phyloP scores from a whole-genome alignment of 2,888 invertebrate species.

The Acleris holmiana region DNA sequence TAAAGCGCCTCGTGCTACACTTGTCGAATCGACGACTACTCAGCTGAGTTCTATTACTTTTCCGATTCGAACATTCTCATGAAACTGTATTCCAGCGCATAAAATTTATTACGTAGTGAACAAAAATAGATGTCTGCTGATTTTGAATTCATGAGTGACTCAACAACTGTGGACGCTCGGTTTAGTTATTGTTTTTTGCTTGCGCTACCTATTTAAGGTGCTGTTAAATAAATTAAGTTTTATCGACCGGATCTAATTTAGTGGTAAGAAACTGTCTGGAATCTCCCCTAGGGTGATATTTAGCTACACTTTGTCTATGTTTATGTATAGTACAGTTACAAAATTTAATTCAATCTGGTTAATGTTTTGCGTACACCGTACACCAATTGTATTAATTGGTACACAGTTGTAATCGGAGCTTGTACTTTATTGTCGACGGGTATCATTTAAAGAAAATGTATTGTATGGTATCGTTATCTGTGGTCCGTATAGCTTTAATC shows the following conservation, averaged over 20 bases:
- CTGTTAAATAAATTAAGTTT: slow-evolving; percentile 29
- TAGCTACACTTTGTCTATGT: neutral
- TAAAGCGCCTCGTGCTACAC: slow-evolving; percentile 46
- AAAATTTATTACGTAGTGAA: slow-evolving; percentile 53
- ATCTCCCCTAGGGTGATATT: slow-evolving; percentile 12
- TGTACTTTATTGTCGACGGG: neutral
- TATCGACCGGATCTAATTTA: slow-evolving; percentile 24
- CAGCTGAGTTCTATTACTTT: slow-evolving; percentile 46
- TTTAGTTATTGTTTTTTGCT: slow-evolving; percentile 25
- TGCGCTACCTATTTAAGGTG: slow-evolving; percentile 16
- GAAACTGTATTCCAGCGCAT: slow-evolving; percentile 52
- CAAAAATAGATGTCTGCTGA: slow-evolving; percentile 49
- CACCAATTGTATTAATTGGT: neutral
- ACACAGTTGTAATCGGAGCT: no score
- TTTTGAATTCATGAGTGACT: slow-evolving; percentile 44
- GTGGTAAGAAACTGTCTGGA: slow-evolving; percentile 15
- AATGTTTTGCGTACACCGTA: neutral
- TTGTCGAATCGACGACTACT: slow-evolving; percentile 50
- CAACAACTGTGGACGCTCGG: slow-evolving; percentile 10
- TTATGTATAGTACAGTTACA: neutral
- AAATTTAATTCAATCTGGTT: slow-evolving; percentile 12
- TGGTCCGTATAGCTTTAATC: slow-evolving; percentile 13
- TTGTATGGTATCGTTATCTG: slow-evolving; percentile 14
- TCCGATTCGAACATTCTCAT: slow-evolving; percentile 43
- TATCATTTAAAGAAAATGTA: neutral